A percentile compares a stretch with the other conserved stretches of the same genome.
phyloP scores from a whole-genome alignment of 2,888 invertebrate species.

The Melanophora roralis region DNA sequence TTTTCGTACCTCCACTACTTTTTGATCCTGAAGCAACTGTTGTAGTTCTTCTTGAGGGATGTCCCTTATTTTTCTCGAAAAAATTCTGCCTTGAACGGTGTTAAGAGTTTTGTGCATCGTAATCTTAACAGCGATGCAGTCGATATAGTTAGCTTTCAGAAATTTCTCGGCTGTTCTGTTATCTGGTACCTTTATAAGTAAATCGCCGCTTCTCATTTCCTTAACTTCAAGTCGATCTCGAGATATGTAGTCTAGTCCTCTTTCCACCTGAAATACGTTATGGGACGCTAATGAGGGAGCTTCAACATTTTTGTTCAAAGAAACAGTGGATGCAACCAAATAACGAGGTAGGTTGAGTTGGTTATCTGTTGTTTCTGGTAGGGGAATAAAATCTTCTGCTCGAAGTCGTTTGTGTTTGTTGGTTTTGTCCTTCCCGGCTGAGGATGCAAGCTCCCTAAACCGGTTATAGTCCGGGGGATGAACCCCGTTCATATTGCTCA shows the following conservation, averaged over 20 bases:
- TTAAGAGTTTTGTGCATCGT: background rate
- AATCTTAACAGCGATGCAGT: too few species aligned
- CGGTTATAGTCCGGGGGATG: too few species aligned
- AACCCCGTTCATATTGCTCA: too few species aligned
- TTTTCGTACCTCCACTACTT: slow-evolving; percentile 9
- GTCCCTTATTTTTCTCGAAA: background rate
- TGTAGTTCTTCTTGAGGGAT: background rate
- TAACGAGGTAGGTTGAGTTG: background rate
- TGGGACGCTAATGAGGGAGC: background rate
- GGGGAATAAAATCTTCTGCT: background rate
- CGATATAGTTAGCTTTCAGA: background rate
- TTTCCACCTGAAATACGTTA: background rate
- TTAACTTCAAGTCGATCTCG: background rate
- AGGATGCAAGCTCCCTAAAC: background rate
- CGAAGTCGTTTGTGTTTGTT: background rate
- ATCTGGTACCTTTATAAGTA: too few species aligned
- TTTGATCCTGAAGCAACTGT: slow-evolving; percentile 5
- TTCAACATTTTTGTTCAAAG: background rate
- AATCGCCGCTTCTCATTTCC: background rate
- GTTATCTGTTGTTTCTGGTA: background rate
- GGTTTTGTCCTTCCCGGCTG: slow-evolving; percentile 19
- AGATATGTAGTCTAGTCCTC: slow-evolving; percentile 51
- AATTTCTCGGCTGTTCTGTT: background rate
- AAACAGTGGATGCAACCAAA: background rate
- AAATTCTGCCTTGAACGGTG: background rate